Base-by-base conservation (phyloP, 2,797 vertebrate species). In the Silurus aristotelis region DNA sequence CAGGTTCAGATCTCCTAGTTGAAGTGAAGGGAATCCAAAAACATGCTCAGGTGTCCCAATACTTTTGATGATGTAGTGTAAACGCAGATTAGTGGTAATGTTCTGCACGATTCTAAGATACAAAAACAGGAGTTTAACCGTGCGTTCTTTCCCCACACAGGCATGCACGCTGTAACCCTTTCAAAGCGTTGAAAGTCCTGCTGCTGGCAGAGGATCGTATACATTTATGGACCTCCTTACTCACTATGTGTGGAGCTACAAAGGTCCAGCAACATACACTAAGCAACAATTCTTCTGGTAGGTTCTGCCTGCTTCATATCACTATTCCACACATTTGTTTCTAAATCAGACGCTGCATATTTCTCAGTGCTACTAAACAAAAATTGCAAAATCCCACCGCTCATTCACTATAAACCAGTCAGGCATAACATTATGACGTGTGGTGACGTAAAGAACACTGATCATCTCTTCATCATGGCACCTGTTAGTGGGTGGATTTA, bases 141-240 rank as follows among this genome's bases (percentile, higher is more conserved):
- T 52, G 4, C 56, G 14, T 66, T 68, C 67, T 77, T 38, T 43
- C 20, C 72, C 80, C 38, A 0, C 92, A 10, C 92, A 99, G 98
- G 98, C 98, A 98, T 80, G 94, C 97, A 1, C 96, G 96, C 87
- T 95, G 95, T 91, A 96, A 94, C 71, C 97, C 95, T 0, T 99
- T 99, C 89, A 94, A 95, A 88, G 92, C 95, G n/a, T 90, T 99
- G 91, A 96, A 95, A 88, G 93, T 98, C 80, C 95, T 99, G 38
- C 90, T 99, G 89, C 94, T 97, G 78, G 97, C 97, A 8, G 94
- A 97, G 85, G 94, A 97, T 88, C 94, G 96, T 46, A 91, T 95
- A 87, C 95, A 98, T 89, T 93, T 98, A 31, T 99, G 97, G 98
- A 95, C 94, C 0, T 96, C 99, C 92, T 94, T 99, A 58, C 94